phyloP scores from a whole-genome alignment of 2,113 vertebrate species.

The Nothocercus julius region DNA sequence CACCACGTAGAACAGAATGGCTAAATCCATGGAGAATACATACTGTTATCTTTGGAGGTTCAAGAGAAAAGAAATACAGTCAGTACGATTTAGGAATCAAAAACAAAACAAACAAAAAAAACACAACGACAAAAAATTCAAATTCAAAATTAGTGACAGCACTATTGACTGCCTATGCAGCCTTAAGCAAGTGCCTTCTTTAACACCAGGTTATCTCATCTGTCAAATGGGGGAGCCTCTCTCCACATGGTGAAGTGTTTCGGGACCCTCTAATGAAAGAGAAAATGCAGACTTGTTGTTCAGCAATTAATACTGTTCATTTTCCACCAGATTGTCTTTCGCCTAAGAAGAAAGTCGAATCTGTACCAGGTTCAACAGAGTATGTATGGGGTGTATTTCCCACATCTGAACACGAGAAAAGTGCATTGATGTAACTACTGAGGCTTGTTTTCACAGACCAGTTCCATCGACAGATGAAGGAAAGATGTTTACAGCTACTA shows the following conservation, averaged over 20 bases:
- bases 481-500: background rate
- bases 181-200: background rate
- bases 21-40: background rate
- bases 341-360: conserved; percentile 43
- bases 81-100: background rate
- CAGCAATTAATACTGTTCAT: background rate
- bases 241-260: fast-evolving
- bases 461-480: background rate
- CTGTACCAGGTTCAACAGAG: conserved; percentile 60
- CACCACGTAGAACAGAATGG: background rate
- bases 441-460: background rate
- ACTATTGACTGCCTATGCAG: background rate
- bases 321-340: conserved; percentile 25
- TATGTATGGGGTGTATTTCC: conserved; percentile 48
- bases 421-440: background rate
- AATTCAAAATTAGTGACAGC: background rate
- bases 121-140: background rate
- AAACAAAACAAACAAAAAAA: background rate
- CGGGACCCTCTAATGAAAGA: background rate
- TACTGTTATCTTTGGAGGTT: background rate
- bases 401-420: conserved; percentile 50
- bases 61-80: background rate
- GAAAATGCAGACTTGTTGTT: background rate
- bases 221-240: background rate
- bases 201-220: background rate